Evolutionary conservation across 2,113 vertebrate genomes (phyloP), one percentile per base, ranked within the genome.

Genomic region (Seriola aureovittata): DNA sequence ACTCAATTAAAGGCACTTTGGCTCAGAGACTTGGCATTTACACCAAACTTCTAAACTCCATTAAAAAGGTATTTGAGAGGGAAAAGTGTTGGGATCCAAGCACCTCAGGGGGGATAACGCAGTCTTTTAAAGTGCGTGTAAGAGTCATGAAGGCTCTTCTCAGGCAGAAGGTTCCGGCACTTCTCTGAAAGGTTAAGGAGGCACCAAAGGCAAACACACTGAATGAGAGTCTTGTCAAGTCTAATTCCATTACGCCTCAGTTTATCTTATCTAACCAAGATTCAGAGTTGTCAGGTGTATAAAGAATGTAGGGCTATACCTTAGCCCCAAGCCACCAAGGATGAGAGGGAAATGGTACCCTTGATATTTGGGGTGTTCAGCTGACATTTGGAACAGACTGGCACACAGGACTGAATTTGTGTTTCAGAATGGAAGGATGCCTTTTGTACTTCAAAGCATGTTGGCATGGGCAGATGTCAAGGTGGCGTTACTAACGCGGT

Each of bases 1-100:
- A 94, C 94, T 94, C 92, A 92, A 94, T 95, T 95, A 95, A 95
- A 92, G 84, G 88, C 91, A 92, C 91, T 94, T 94, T 91, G 89
- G 92, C 93, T 94, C 75, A 62, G 81, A 93, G 89, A 93, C 93
- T 93, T 95, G 94, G 93, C 95, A 95, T 95, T 95, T 94, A 91
- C 88, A 88, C 90, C 88, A 93, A 95, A 96, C 93, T 94, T 94
- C 91, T 91, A 95, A 95, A 95, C 93, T 93, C 92, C 79, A 95
- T 95, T 95, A 94, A 95, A 95, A 95, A 90, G 90, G 87, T 93
- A 94, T 95, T 95, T 95, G 88, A 93, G 82, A 84, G 91, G 84
- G 91, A 91, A 93, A 93, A 90, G 85, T 90, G 85, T 88, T 90
- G 64, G n/a, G 87, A 89, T 89, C 85, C 90, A 75, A 84, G 78